Evolutionary conservation across 2,797 vertebrate species (phyloP), one percentile per base, ranked within the genome.

Genomic region (Anolis apletophallus): DNA sequence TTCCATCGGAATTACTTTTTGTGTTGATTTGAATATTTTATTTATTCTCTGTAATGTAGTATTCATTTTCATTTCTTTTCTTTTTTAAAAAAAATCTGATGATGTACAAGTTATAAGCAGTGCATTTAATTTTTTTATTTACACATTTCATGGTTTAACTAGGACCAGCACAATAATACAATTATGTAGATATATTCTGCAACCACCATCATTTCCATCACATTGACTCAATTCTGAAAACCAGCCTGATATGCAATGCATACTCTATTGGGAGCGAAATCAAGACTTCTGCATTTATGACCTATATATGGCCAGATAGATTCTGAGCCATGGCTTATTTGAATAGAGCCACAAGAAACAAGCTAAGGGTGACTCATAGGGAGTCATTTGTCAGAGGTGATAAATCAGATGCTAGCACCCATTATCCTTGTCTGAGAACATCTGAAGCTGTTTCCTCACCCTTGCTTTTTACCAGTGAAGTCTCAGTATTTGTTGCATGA

Each of bases 151-250:
- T 54, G 71, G 52, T 55, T 82, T 9, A 36, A 3, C n/a, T 59
- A 11, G 16, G 7, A 46, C 26, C 26, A 29, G 36, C 12, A 46
- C 57, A 64, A 40, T 64, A 46, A 64, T 40, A 80, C 23, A 3
- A 14, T 61, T 36, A 14, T 46, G 14, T 7, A 64, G 57, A 77
- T 19, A 77, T 55, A 21, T 77, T 32, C 32, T 14, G 21, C 40
- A 67, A 23, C 34, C 73, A 34, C 32, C 26, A 40, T 59, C 26
- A 26, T 29, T 83, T 29, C 81, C 69, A n/a, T 46, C 10, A 17
- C 10, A n/a, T 46, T 73, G 34, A n/a, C 46, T 83, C 46, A 54
- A 73, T 83, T 57, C 36, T 52, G 26, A 67, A 80, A 80, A 80
- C 50, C 61, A 67, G 36, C 61, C 14, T 71, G 26, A 68, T 68